Evolutionary conservation across 2,888 invertebrate genomes (phyloP).

Genomic region (Smittia aterrima): DNA sequence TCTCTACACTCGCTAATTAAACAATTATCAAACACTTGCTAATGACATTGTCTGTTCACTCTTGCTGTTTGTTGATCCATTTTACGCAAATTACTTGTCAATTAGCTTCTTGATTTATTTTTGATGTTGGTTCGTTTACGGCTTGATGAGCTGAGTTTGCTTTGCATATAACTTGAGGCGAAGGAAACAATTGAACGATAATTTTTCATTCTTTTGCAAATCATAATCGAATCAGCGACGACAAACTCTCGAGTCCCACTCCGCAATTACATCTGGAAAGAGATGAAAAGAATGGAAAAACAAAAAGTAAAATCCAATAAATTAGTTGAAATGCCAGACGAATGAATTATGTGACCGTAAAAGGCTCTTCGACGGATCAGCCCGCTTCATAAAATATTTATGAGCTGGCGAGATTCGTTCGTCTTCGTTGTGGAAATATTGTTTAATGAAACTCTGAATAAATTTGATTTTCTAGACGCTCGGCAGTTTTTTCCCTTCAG

Average conservation of each 20-base stretch:
- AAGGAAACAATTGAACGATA: not conserved
- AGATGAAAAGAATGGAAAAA: not conserved
- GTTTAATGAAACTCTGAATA: conserved; percentile 9
- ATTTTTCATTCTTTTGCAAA: not conserved
- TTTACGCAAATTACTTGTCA: not conserved
- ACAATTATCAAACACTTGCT: not conserved
- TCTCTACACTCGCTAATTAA: not conserved
- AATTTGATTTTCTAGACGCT: not conserved
- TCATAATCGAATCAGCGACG: conserved; percentile 24
- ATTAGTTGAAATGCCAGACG: conserved; percentile 2
- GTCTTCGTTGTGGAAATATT: not conserved
- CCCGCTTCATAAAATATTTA: conserved; percentile 14
- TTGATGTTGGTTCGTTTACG: not conserved
- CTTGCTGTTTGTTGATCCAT: not conserved
- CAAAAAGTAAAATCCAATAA: conserved; percentile 11
- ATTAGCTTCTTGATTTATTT: not conserved
- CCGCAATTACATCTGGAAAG: not conserved
- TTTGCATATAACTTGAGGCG: no score
- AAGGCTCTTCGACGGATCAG: not conserved
- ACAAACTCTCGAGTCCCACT: not conserved
- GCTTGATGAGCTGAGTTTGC: not conserved
- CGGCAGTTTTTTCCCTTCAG: not conserved
- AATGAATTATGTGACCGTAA: conserved; percentile 8
- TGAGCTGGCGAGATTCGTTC: not conserved
- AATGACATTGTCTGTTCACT: not conserved